These are phyloP conservation scores for Paramormyrops kingsleyae DNA, from an alignment of 2,113 vertebrate species.

Conservation along the genomic window DNA sequence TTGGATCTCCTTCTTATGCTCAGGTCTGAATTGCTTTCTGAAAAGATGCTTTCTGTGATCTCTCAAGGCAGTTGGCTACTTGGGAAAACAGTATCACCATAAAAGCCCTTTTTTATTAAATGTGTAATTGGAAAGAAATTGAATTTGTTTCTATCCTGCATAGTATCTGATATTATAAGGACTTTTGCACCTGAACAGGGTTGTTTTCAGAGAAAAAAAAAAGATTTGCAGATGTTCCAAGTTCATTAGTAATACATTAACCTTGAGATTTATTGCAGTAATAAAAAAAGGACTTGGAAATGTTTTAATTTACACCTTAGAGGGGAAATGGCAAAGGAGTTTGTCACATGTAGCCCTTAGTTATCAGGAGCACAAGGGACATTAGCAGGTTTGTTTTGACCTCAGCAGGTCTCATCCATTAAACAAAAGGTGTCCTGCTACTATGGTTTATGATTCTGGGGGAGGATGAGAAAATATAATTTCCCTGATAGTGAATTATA, in stretches of 20 bases:
- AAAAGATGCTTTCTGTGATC: background rate
- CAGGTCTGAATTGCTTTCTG: background rate
- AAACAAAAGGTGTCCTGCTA: background rate
- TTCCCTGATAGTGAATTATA: background rate
- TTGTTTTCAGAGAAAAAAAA: background rate
- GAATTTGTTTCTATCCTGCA: background rate
- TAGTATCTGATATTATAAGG: background rate
- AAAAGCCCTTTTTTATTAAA: background rate
- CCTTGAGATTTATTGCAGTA: background rate
- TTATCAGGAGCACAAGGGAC: background rate
- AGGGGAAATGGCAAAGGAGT: background rate
- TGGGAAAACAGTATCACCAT: background rate
- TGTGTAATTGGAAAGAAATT: background rate
- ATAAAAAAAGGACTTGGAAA: background rate
- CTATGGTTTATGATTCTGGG: background rate
- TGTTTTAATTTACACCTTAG: constrained; percentile 2
- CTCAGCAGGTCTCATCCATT: background rate
- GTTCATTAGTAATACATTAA: background rate
- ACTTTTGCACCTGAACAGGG: background rate
- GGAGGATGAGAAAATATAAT: background rate
- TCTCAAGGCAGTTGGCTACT: background rate
- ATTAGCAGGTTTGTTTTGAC: background rate
- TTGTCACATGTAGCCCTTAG: background rate
- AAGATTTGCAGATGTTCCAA: background rate
- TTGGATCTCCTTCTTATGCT: background rate